Conservation (phyloP, 2,113 vertebrate species). For the Verasper variegatus region DNA sequence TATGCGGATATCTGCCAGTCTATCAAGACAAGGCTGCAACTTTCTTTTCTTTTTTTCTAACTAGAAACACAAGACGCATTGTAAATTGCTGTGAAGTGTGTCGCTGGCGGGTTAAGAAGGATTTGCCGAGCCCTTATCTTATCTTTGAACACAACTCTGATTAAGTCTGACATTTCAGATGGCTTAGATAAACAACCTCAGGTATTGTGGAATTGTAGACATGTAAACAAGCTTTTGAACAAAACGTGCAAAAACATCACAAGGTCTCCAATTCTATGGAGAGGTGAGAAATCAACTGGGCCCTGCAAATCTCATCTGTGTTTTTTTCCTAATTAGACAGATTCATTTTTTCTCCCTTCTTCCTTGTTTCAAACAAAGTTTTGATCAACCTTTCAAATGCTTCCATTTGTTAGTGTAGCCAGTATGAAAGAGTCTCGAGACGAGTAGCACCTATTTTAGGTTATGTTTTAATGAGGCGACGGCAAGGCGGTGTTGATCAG, state of each 20-base stretch:
- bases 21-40: conserved; percentile 44
- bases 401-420: not conserved
- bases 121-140: conserved; percentile 73
- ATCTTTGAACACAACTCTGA: conserved; percentile 74
- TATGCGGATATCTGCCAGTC: conserved; percentile 74
- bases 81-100: conserved; percentile 74
- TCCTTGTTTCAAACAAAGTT: conserved; percentile 27
- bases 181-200: conserved; percentile 70
- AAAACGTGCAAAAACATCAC: conserved; percentile 60
- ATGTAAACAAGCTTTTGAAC: conserved; percentile 70
- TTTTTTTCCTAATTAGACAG: conserved; percentile 38
- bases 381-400: conserved; percentile 68
- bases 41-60: conserved; percentile 23
- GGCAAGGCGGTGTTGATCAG: conserved; percentile 46
- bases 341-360: too few species aligned
- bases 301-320: conserved; percentile 18
- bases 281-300: conserved; percentile 55
- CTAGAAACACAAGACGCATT: conserved; percentile 46
- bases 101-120: conserved; percentile 65
- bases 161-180: conserved; percentile 71
- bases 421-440: conserved; percentile 38
- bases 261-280: conserved; percentile 53
- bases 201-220: conserved; percentile 52
- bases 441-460: conserved; percentile 54
- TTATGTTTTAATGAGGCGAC: conserved; percentile 62